Base-by-base conservation (phyloP, 2,888 invertebrate species). In the Petrophora chlorosata region DNA sequence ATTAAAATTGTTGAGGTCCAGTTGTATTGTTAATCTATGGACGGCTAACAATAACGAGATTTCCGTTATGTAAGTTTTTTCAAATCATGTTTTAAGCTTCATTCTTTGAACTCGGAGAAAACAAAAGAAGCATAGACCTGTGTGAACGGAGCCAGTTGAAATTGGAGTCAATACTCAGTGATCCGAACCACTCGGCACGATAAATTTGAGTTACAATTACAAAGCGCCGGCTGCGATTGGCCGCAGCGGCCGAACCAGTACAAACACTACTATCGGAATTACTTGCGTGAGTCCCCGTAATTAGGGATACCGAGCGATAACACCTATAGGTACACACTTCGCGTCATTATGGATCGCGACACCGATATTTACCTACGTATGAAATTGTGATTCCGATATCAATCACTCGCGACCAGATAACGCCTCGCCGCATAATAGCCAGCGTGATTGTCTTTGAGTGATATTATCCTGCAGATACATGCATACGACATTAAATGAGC, bases 261-360 rank as follows among this genome's bases (percentile, higher is more conserved):
- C 69, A 70, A 72, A 73, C 67, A 71, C 47, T 65, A 61, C 73
- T 80, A 80, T 79, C 80, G 62, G 54, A 47, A 50, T 53, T 45
- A 55, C 53, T 70, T 70, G 83, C 85, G 84, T 88, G 87, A 71
- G 69, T 72, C 72, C 68, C 68, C 65, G 82, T 83, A 85, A 87
- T 88, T 86, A 88, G 84, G 79, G 73, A 77, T 78, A 74, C 69
- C 59, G 62, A 53, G 61, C 73, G 79, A 82, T 79, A 80, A 80
- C 73, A 70, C 65, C 65, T 69, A 67, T 64, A 65, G 66, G 68
- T 64, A 63, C 67, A 53, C 59, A 60, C 61, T 63, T 61, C 53
- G 65, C 76, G 79, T 81, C 77, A 84, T 81, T 84, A 82, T 67
- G 65, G 67, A 67, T 68, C 66, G 72, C 79, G 71, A 79, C 68